Evolutionary conservation across 2,113 vertebrate species (phyloP), one percentile per base, ranked within the genome.

Genomic region (Ancistrus triradiatus): DNA sequence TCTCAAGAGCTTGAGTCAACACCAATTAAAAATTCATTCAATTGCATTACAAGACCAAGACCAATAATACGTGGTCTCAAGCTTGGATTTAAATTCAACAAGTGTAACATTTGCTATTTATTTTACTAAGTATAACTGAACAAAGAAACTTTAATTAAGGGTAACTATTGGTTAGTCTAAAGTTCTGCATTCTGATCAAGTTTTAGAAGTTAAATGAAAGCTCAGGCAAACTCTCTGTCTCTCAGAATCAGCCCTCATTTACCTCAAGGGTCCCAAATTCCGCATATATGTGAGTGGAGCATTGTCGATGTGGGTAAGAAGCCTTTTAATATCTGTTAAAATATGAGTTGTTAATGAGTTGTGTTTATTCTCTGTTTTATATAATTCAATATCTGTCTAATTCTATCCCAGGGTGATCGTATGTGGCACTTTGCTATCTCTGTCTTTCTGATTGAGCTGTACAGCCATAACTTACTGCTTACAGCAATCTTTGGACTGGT

Each of bases 341-440:
- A 1, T 11, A 13, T 6, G 35, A 11, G 4, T 37, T 11, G 2
- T 3, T 1, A 37, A 11, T 2, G 9, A 3, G 35, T 37, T 37
- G 5, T 37, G 31, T 19, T 21, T 21, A 22, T 13, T 55, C 11
- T 35, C 10, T 37, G 28, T 56, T 35, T 21, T 55, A 7, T 46
- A 7, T 5, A 6, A n/a, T 38, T 2, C 31, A 19, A 11, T 3
- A 35, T 37, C 37, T 33, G 8, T 31, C 9, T 18, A n/a, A n/a
- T 27, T 53, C 6, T 14, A 14, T 11, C 14, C 47, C 69, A 90
- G 83, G 83, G 88, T 42, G 90, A 89, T 61, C 77, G 78, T 72
- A 89, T 86, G 86, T 84, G 85, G 77, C 84, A 84, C 77, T 92
- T 91, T 74, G 89, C 88, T 75, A 84, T 82, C 42, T 87, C 86